These are phyloP conservation scores for Ibidorhyncha struthersii DNA, from an alignment of 2,113 vertebrate genomes.

Conservation along the genomic window DNA sequence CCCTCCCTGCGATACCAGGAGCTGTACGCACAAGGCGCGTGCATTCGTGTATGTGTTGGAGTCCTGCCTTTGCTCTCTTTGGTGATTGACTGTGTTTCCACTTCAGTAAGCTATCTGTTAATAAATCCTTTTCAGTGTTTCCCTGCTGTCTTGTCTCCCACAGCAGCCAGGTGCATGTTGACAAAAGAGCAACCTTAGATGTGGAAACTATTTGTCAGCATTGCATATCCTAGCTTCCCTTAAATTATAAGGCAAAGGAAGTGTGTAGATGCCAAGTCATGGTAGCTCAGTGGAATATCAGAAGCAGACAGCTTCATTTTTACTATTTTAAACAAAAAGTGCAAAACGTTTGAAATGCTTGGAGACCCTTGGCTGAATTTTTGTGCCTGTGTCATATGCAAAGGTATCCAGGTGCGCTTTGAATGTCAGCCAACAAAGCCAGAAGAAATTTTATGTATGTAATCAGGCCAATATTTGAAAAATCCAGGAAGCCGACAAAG, in stretches of 20 bases:
- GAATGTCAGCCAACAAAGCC: not conserved
- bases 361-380: not conserved
- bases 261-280: not conserved
- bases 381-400: rapidly evolving
- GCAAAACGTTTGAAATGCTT: not conserved
- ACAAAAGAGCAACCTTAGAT: not conserved
- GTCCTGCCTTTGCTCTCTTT: not conserved
- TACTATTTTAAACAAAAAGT: not conserved
- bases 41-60: not conserved
- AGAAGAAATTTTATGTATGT: not conserved
- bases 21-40: not conserved
- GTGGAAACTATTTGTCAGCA: not conserved
- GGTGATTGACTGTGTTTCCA: not conserved
- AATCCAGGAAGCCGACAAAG: not conserved
- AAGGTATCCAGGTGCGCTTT: not conserved
- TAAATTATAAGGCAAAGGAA: not conserved
- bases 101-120: not conserved
- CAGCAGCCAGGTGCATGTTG: not conserved
- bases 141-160: not conserved
- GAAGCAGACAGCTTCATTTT: not conserved
- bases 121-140: not conserved
- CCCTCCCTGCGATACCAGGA: not conserved
- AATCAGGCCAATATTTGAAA: not conserved
- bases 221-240: not conserved
- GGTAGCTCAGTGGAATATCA: not conserved